A percentile compares a stretch with the other conserved stretches of the same genome.
Conservation (phyloP, 2,113 vertebrate species). For the Ammodytes marinus region DNA sequence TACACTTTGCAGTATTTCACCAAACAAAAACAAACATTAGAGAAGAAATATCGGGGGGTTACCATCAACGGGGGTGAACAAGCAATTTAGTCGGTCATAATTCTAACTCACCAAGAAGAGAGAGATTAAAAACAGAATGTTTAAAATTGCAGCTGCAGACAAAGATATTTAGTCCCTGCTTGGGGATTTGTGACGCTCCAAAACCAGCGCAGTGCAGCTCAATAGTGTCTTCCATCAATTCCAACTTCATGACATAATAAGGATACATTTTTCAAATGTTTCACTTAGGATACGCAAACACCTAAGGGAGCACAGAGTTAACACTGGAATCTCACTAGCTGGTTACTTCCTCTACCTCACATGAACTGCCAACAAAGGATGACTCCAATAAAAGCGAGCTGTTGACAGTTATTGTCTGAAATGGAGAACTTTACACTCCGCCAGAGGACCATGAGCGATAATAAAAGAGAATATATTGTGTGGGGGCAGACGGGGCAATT, state of each 20-base stretch:
- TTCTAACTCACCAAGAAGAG: too few species aligned
- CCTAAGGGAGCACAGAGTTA: background rate
- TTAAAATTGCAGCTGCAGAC: too few species aligned
- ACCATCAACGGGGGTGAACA: too few species aligned
- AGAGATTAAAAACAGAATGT: too few species aligned
- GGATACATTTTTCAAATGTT: too few species aligned
- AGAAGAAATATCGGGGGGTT: background rate
- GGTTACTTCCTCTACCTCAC: conserved; percentile 56
- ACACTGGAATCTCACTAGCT: background rate
- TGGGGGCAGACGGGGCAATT: conserved; percentile 14
- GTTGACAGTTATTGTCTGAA: conserved; percentile 60
- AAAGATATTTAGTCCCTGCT: too few species aligned
- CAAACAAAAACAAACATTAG: background rate
- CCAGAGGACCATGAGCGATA: conserved; percentile 31
- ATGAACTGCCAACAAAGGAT: conserved; percentile 13
- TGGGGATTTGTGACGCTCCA: too few species aligned
- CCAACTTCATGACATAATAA: too few species aligned
- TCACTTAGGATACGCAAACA: background rate
- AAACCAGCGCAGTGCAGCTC: too few species aligned
- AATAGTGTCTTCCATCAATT: too few species aligned
- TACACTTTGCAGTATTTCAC: background rate
- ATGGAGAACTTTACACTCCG: conserved; percentile 53
- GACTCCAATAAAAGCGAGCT: conserved; percentile 48
- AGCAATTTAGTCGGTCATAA: too few species aligned
- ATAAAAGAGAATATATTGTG: conserved; percentile 35